These are phyloP conservation scores for Eilema sororculum DNA, from an alignment of 2,888 invertebrate species.

Conservation along the genomic window DNA sequence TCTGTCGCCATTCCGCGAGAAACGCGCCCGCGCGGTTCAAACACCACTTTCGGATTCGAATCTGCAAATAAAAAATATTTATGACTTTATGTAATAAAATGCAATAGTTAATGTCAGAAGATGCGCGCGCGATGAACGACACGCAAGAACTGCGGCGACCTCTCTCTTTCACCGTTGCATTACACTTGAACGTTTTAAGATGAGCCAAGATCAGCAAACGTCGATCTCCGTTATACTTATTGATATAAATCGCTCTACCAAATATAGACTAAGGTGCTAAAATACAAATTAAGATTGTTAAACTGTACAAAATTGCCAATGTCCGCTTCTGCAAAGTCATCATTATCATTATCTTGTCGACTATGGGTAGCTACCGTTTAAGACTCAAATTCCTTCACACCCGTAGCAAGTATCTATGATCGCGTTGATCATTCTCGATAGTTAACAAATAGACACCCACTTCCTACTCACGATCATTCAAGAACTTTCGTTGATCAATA, in stretches of 20 bases:
- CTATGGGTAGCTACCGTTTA: conserved; percentile 36
- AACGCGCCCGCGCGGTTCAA: conserved; percentile 66
- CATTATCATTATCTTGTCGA: conserved; percentile 20
- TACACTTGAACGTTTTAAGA: conserved; percentile 69
- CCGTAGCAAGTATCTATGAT: conserved; percentile 31
- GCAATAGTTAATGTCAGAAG: conserved; percentile 59
- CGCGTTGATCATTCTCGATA: conserved; percentile 40
- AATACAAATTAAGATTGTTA: conserved; percentile 20
- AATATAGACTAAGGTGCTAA: conserved; percentile 40
- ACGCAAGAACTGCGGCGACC: conserved; percentile 71
- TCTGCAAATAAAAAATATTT: conserved; percentile 79
- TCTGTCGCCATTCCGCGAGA: conserved; percentile 83
- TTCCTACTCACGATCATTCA: conserved; percentile 66
- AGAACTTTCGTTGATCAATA: conserved; percentile 81
- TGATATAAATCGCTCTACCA: conserved; percentile 46
- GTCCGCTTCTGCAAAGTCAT: conserved; percentile 25
- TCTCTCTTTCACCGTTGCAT: conserved; percentile 80
- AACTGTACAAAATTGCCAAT: conserved; percentile 16
- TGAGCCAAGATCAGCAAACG: conserved; percentile 55
- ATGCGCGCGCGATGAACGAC: conserved; percentile 67
- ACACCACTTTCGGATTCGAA: conserved; percentile 68
- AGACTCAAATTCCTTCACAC: conserved; percentile 36
- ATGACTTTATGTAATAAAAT: conserved; percentile 78
- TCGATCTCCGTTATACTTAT: conserved; percentile 50
- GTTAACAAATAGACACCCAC: conserved; percentile 53